Conservation (phyloP, 1,140 invertebrate species). For the Galleria mellonella region DNA sequence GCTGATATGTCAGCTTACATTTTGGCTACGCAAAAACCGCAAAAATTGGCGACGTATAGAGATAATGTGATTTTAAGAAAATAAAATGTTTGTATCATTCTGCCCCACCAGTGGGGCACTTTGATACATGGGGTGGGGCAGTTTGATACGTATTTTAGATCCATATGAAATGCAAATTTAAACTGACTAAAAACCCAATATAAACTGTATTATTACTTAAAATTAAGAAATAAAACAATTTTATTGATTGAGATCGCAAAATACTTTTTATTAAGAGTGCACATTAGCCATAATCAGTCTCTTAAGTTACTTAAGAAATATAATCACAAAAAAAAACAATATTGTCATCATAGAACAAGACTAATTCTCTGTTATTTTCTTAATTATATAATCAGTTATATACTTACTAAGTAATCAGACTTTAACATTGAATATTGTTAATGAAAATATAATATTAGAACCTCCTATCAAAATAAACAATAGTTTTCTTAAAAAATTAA, state of each 20-base stretch:
- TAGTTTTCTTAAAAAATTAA: background rate
- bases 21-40: conserved; percentile 3
- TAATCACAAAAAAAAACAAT: conserved; percentile 3
- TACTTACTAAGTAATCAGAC: conserved; percentile 8
- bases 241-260: conserved; percentile 9
- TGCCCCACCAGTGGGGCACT: background rate
- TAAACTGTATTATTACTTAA: background rate
- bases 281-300: conserved; percentile 8
- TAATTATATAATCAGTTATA: conserved; percentile 7
- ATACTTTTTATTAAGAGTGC: conserved; percentile 10
- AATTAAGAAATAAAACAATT: conserved; percentile 3
- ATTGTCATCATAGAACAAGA: conserved; percentile 1
- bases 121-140: conserved; percentile 2
- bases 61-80: too few species aligned
- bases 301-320: conserved; percentile 9
- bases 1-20: conserved; percentile 3
- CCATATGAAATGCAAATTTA: conserved; percentile 7
- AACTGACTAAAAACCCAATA: conserved; percentile 4
- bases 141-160: conserved; percentile 4
- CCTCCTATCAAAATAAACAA: conserved; percentile 1
- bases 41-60: background rate
- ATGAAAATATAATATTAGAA: conserved; percentile 2
- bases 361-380: conserved; percentile 2
- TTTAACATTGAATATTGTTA: conserved; percentile 7
- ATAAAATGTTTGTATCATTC: background rate